These are phyloP conservation scores for Sepioteuthis lessoniana DNA, from an alignment of 2,888 invertebrate genomes.

Conservation along the genomic window DNA sequence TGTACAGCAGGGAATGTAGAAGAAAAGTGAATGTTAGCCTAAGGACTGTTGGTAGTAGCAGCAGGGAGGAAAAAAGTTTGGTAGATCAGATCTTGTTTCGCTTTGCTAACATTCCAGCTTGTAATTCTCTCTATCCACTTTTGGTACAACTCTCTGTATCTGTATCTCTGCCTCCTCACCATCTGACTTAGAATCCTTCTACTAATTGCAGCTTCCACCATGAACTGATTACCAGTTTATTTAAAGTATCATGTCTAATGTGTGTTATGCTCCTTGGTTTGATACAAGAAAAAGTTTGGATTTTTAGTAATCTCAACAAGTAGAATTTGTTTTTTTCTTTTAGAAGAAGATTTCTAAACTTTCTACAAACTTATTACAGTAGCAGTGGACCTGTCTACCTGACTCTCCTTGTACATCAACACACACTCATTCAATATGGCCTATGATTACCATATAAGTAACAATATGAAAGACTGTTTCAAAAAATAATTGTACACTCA, in stretches of 20 bases:
- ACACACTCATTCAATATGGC: not conserved
- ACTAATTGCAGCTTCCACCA: constrained; percentile 33
- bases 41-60: not conserved
- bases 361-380: not conserved
- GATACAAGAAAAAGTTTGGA: not conserved
- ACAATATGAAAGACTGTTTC: not conserved
- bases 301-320: not conserved
- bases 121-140: not conserved
- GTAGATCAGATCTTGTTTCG: not conserved
- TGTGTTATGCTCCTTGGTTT: not conserved
- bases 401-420: not conserved
- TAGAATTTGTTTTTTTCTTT: not conserved
- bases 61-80: constrained; percentile 3
- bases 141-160: not conserved
- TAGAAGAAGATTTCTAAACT: not conserved
- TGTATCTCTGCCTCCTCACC: not conserved
- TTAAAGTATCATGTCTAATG: not conserved
- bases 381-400: not conserved
- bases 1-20: not conserved
- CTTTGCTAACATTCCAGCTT: not conserved
- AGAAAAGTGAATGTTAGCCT: not conserved
- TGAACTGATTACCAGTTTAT: not conserved
- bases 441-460: not conserved
- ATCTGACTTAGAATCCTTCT: not conserved
- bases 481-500: not conserved